Evolutionary conservation across 2,797 vertebrate species (phyloP).

Genomic region (Sebastiscus tertius): DNA sequence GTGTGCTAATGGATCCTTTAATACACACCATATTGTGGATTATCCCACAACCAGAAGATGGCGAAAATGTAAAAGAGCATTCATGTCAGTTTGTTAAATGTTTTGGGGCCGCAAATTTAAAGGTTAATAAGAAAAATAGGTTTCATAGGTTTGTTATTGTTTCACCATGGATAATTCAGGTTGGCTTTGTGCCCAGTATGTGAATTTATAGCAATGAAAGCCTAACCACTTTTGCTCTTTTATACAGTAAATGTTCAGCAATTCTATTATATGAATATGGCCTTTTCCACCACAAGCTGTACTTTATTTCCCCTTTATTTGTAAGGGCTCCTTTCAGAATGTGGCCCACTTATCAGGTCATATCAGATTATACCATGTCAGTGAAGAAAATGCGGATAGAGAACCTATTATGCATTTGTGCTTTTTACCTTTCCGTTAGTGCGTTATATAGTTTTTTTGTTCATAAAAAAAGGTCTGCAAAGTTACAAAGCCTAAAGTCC

Average conservation of each 20-base stretch:
- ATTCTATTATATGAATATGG: neutral
- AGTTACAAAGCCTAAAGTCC: too few relatives aligned
- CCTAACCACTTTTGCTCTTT: neutral
- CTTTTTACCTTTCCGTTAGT: too few relatives aligned
- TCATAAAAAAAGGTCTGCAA: too few relatives aligned
- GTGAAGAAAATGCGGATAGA: too few relatives aligned
- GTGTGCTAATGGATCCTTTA: neutral
- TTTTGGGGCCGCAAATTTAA: neutral
- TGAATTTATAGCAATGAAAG: neutral
- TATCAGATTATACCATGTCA: too few relatives aligned
- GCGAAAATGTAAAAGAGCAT: neutral
- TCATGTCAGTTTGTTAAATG: neutral
- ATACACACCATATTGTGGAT: neutral
- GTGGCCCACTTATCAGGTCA: neutral
- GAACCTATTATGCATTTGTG: too few relatives aligned
- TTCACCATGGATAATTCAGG: neutral
- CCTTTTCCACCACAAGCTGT: neutral
- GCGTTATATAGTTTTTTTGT: too few relatives aligned
- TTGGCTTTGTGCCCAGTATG: neutral
- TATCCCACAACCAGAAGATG: neutral
- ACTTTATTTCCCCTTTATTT: neutral
- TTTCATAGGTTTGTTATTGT: neutral
- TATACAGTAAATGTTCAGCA: neutral
- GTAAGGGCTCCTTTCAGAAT: neutral
- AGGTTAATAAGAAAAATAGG: neutral